A percentile compares a stretch with the other conserved stretches of the same genome.
phyloP scores from a whole-genome alignment of 1,140 invertebrate genomes.

The Drosophila oshimai region DNA sequence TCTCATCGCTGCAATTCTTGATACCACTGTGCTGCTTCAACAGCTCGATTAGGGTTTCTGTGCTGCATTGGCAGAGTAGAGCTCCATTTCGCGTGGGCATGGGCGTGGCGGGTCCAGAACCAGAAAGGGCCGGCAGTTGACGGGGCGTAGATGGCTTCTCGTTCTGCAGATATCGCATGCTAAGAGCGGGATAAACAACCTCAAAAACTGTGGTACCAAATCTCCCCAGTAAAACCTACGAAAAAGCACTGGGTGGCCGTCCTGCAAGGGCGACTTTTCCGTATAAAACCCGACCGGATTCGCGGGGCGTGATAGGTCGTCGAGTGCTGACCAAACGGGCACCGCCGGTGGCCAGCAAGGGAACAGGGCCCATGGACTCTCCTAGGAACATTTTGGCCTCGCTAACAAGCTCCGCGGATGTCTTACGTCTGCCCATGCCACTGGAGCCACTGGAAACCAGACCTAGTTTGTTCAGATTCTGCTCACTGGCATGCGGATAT shows the following conservation, averaged over 20 bases:
- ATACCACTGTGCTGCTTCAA: constrained; percentile 78
- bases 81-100: constrained; percentile 60
- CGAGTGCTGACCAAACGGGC: constrained; percentile 87
- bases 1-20: constrained; percentile 79
- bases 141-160: constrained; percentile 58
- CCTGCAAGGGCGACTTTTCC: constrained; percentile 85
- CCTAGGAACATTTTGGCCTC: constrained; percentile 87
- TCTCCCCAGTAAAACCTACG: constrained; percentile 83
- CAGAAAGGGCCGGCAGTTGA: constrained; percentile 53
- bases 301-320: constrained; percentile 91
- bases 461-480: constrained; percentile 32
- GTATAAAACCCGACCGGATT: constrained; percentile 88
- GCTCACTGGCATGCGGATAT: constrained; percentile 24
- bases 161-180: constrained; percentile 76
- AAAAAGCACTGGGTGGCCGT: constrained; percentile 91
- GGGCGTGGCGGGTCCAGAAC: constrained; percentile 11
- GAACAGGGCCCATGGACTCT: constrained; percentile 14
- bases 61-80: constrained; percentile 71
- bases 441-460: not conserved
- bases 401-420: constrained; percentile 90
- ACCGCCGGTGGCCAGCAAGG: constrained; percentile 59
- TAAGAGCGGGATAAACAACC: not conserved
- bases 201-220: not conserved
- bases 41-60: constrained; percentile 78
- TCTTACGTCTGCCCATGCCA: constrained; percentile 84